A percentile compares a stretch with the other conserved stretches of the same genome.
phyloP scores from a whole-genome alignment of 2,888 invertebrate species.

The Alentia gelatinosa region DNA sequence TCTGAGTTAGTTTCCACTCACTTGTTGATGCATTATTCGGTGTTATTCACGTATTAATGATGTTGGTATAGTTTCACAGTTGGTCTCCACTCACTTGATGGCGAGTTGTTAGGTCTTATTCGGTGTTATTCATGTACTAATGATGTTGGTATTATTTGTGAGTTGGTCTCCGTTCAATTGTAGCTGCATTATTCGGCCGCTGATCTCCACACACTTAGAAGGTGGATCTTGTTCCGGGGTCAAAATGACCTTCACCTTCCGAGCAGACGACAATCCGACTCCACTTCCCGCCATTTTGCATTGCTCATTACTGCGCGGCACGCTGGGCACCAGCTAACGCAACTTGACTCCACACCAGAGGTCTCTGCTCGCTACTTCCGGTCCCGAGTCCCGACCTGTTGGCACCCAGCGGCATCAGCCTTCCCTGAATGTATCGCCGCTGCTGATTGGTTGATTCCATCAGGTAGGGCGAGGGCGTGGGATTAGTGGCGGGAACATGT shows the following conservation, averaged over 20 bases:
- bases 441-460: conserved; percentile 39
- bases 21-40: too few relatives aligned
- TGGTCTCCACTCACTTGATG: too few relatives aligned
- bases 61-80: too few relatives aligned
- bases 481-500: neutral
- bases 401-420: neutral
- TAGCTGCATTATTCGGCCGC: too few relatives aligned
- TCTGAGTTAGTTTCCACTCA: too few relatives aligned
- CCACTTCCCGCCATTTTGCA: neutral
- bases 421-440: neutral
- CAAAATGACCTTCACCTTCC: neutral
- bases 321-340: neutral
- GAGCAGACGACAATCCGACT: neutral
- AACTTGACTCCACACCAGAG: neutral
- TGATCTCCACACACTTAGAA: neutral
- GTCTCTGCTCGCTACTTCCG: neutral
- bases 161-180: too few relatives aligned
- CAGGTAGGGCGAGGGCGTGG: neutral
- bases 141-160: too few relatives aligned
- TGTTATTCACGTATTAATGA: too few relatives aligned
- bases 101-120: too few relatives aligned
- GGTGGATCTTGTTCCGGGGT: neutral
- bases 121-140: too few relatives aligned
- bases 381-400: neutral
- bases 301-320: neutral